These are phyloP conservation scores for Falco concolor DNA, from an alignment of 2,797 vertebrate genomes.

Conservation along the genomic window DNA sequence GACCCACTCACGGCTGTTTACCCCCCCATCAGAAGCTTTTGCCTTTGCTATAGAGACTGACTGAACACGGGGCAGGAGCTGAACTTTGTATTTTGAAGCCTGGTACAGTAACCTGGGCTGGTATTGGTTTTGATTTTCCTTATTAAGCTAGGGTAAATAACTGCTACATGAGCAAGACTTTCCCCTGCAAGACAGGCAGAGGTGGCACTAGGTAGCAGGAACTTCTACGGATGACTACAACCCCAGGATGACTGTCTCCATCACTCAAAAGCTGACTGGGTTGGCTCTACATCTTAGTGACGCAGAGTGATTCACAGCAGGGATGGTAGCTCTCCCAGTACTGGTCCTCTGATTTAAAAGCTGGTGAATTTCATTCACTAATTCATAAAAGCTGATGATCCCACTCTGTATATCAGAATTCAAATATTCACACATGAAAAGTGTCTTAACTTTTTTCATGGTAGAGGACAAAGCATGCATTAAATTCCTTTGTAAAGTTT, in stretches of 20 bases:
- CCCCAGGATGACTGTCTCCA: background rate
- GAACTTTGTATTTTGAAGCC: background rate
- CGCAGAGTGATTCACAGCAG: background rate
- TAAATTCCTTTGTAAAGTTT: background rate
- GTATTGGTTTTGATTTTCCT: background rate
- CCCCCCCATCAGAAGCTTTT: background rate
- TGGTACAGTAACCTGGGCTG: background rate
- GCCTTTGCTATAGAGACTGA: background rate
- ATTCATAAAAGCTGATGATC: background rate
- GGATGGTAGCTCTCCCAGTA: background rate
- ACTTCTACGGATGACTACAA: background rate
- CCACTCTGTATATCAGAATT: background rate
- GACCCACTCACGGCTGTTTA: background rate
- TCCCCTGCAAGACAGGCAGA: background rate
- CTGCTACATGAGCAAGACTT: background rate
- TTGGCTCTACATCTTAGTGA: background rate
- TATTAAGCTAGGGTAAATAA: background rate
- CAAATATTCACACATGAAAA: background rate
- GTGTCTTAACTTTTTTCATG: background rate
- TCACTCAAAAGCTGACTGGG: accelerated
- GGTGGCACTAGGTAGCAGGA: background rate
- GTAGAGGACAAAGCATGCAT: background rate
- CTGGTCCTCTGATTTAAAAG: background rate
- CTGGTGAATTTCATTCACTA: background rate
- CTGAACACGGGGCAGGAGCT: background rate